These are phyloP conservation scores for Corvus hawaiiensis DNA, from an alignment of 2,113 vertebrate genomes.

Conservation along the genomic window DNA sequence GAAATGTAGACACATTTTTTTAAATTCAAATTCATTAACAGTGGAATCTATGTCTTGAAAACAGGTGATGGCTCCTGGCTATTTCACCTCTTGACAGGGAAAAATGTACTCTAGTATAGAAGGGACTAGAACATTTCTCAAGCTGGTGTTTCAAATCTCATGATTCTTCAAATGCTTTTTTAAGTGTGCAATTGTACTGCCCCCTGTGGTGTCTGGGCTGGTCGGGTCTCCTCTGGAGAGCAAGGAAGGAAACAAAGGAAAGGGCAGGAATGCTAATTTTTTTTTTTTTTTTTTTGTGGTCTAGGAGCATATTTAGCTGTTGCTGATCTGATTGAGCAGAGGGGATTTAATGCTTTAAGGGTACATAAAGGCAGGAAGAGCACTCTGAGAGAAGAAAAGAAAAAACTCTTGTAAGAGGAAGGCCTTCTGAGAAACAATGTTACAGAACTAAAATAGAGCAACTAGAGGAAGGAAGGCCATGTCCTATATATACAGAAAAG, in stretches of 20 bases:
- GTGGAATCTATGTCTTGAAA: neutral
- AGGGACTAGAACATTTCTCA: neutral
- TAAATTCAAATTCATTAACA: neutral
- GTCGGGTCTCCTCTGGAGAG: neutral
- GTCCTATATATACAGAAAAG: constrained; percentile 37
- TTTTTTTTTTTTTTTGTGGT: no score
- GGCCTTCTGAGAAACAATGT: constrained; percentile 29
- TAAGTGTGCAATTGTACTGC: neutral
- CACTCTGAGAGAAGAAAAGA: neutral
- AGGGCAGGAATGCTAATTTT: neutral
- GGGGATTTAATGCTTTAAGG: neutral
- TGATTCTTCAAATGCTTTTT: neutral
- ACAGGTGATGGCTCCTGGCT: neutral
- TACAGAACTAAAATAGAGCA: constrained; percentile 54
- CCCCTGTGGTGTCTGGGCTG: neutral
- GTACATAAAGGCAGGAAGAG: constrained; percentile 45
- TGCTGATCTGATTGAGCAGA: neutral
- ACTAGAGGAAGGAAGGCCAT: constrained; percentile 56
- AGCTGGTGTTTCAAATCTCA: neutral
- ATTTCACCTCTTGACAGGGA: neutral
- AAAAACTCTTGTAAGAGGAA: constrained; percentile 19
- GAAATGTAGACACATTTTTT: neutral
- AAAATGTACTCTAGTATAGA: neutral
- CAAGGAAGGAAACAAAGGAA: neutral
- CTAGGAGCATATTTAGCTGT: neutral